A percentile compares a stretch with the other conserved stretches of the same genome.
Conservation (phyloP, 2,888 invertebrate genomes). For the Timandra comae region DNA sequence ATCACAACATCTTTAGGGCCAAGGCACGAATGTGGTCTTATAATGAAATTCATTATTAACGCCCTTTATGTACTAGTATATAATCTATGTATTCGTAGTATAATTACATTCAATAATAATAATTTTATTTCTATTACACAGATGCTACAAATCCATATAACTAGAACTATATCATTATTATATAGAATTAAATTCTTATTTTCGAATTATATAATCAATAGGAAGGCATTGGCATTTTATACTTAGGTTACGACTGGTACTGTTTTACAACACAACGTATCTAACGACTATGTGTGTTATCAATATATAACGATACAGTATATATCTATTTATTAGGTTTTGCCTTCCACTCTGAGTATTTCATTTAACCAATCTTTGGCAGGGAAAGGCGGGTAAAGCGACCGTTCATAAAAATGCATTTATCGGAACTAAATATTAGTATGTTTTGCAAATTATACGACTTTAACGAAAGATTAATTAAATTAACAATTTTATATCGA, state of each 20-base stretch:
- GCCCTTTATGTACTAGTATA: constrained; percentile 41
- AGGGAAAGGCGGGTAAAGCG: constrained; percentile 8
- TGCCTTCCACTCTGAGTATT: constrained; percentile 19
- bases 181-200: constrained; percentile 12
- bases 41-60: constrained; percentile 37
- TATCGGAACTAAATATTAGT: constrained; percentile 1
- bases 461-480: too few relatives aligned
- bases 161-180: constrained; percentile 9
- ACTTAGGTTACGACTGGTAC: too few relatives aligned
- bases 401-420: constrained; percentile 7
- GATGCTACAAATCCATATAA: constrained; percentile 13
- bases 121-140: constrained; percentile 15
- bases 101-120: too few relatives aligned
- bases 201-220: constrained; percentile 3
- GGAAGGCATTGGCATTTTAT: constrained; percentile 9
- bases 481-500: too few relatives aligned
- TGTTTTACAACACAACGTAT: too few relatives aligned
- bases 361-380: constrained; percentile 24
- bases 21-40: constrained; percentile 69
- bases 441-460: too few relatives aligned
- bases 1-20: constrained; percentile 65
- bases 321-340: too few relatives aligned
- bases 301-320: too few relatives aligned
- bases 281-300: too few relatives aligned
- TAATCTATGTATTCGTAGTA: constrained; percentile 11